Evolutionary conservation across 2,113 vertebrate species (phyloP), one percentile per base, ranked within the genome.

Genomic region (Oriolus oriolus): DNA sequence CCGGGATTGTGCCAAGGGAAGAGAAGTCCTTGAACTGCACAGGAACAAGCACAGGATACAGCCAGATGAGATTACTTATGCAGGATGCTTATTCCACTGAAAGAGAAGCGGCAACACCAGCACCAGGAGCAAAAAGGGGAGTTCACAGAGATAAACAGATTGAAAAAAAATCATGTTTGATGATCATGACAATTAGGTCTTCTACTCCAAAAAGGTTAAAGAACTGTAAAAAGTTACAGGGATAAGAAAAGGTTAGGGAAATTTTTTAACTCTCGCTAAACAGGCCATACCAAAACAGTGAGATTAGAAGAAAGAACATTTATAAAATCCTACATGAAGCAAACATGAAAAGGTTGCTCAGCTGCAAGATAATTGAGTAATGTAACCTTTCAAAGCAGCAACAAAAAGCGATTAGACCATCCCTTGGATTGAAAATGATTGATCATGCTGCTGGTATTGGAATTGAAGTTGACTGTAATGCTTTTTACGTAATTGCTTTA

Each of bases 371-470:
- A 95, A 95, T 66, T 88, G 75, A 94, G 91, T 86, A 97, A 91
- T 70, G 92, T 95, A 97, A 97, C 92, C 96, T 96, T 97, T 95
- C 92, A 96, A 87, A 95, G 85, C 39, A 89, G 56, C 88, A 88
- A 86, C 7, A 13, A 86, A 74, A 96, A 77, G 80, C 4, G 69
- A 97, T 94, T 94, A 95, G 89, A 86, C 79, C 65, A 66, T 89
- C 44, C 76, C 83, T 64, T 37, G 39, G 77, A 94, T 96, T 68
- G 90, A 95, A 93, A 87, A 82, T 81, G 90, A 84, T 60, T 87
- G 52, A 95, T 90, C 75, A 97, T 87, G 24, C 42, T 94, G 66
- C 85, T 33, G 80, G 35, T 90, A 93, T 63, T 81, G 56, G 90
- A 77, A 87, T 28, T 60, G 59, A 74, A 91, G 45, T 66, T 95